Evolutionary conservation across 2,113 vertebrate genomes (phyloP).

Genomic region (Trochalopteron elliotii): DNA sequence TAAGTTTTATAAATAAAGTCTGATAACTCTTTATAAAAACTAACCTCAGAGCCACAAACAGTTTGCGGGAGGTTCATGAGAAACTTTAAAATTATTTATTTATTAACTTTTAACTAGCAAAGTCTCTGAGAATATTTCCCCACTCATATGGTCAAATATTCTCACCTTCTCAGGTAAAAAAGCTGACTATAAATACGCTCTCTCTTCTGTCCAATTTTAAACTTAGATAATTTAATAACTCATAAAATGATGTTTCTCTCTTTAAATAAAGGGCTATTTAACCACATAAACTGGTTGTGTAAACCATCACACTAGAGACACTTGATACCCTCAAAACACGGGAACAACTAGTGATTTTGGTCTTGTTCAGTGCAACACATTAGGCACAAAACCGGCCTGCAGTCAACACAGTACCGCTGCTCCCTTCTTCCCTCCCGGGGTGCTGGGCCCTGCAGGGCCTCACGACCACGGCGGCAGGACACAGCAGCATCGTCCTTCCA

Average conservation of each 20-base stretch:
- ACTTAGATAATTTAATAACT: constrained; percentile 82
- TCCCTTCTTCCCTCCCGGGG: not conserved
- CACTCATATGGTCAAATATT: constrained; percentile 80
- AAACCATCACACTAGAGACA: constrained; percentile 81
- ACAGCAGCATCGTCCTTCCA: not conserved
- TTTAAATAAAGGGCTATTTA: constrained; percentile 83
- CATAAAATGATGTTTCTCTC: constrained; percentile 77
- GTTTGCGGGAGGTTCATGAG: constrained; percentile 85
- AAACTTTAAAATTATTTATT: constrained; percentile 79
- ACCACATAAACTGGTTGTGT: constrained; percentile 85
- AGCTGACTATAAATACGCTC: constrained; percentile 76
- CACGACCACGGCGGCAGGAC: not conserved
- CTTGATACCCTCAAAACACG: constrained; percentile 69
- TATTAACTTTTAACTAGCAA: constrained; percentile 80
- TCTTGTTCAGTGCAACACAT: constrained; percentile 86
- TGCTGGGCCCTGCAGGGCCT: not conserved
- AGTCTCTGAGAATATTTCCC: constrained; percentile 85
- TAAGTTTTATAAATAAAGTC: constrained; percentile 92
- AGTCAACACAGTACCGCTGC: not conserved
- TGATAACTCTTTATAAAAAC: constrained; percentile 92
- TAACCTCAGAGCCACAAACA: constrained; percentile 90
- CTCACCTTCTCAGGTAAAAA: constrained; percentile 74
- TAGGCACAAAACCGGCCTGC: constrained; percentile 72
- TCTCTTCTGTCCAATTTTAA: constrained; percentile 74
- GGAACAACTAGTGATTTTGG: constrained; percentile 72